Evolutionary conservation across 2,113 vertebrate species (phyloP).

Genomic region (Pedionomus torquatus): DNA sequence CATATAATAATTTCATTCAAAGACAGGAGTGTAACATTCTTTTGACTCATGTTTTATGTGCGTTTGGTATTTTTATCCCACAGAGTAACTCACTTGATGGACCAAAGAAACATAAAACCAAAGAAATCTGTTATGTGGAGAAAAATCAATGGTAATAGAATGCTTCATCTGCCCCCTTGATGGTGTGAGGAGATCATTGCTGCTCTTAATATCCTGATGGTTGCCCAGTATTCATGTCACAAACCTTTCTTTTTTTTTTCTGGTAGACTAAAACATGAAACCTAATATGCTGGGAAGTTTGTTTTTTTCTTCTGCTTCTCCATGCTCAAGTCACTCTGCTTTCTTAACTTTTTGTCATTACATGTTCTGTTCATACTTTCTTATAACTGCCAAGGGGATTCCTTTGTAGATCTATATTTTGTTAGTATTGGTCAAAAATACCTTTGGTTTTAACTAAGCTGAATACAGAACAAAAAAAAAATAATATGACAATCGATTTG

Average conservation of each 20-base stretch:
- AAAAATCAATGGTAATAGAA: fast-evolving
- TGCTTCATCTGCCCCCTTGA: neutral
- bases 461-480: neutral
- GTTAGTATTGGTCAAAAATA: neutral
- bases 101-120: neutral
- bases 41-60: neutral
- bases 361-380: neutral
- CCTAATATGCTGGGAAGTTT: neutral
- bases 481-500: neutral
- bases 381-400: neutral
- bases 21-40: neutral
- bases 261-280: neutral
- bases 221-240: neutral
- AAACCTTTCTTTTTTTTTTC: neutral
- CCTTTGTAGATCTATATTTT: neutral
- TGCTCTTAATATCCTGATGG: neutral
- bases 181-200: neutral
- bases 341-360: neutral
- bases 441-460: neutral
- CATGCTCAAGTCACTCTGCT: neutral
- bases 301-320: neutral
- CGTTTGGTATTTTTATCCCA: neutral
- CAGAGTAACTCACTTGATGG: neutral
- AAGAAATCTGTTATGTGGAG: neutral
- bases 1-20: neutral